Percentiles rank a stretch among this genome's conserved stretches.
Conservation (phyloP, 1,140 invertebrate genomes). For the Hesperophylax magnus region DNA sequence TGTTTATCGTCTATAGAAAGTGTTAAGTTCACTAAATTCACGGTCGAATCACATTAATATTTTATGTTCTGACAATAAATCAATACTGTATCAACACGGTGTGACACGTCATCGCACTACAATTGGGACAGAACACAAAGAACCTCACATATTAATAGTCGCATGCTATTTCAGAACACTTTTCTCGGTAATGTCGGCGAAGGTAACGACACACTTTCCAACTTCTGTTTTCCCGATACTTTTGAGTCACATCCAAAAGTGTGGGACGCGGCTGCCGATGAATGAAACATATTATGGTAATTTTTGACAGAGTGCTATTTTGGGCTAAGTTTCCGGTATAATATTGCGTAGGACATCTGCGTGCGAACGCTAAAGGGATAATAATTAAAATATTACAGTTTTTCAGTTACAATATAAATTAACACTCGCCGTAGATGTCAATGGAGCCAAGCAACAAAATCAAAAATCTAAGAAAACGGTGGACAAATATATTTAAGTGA, state of each 20-base stretch:
- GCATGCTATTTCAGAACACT: not conserved
- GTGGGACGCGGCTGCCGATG: not conserved
- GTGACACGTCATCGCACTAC: not conserved
- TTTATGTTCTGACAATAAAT: not conserved
- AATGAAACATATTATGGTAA: not conserved
- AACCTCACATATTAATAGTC: not conserved
- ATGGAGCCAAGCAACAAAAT: too few relatives aligned
- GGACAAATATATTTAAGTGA: too few relatives aligned
- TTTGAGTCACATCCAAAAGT: not conserved
- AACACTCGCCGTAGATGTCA: too few relatives aligned
- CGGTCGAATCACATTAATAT: too few relatives aligned
- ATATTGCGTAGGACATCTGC: too few relatives aligned
- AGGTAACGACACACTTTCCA: constrained; percentile 2
- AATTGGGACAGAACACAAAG: not conserved
- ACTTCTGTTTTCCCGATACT: constrained; percentile 7
- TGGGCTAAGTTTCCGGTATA: too few relatives aligned
- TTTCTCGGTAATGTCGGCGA: not conserved
- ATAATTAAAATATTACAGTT: not conserved
- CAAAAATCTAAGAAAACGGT: too few relatives aligned
- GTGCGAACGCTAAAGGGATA: not conserved
- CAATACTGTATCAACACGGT: not conserved
- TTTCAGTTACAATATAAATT: too few relatives aligned
- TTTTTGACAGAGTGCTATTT: too few relatives aligned
- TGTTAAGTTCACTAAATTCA: too few relatives aligned
- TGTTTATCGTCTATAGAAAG: too few relatives aligned